Percentiles rank a stretch among this genome's conserved stretches.
phyloP scores from a whole-genome alignment of 2,888 invertebrate genomes.

The Notocelia uddmanniana region DNA sequence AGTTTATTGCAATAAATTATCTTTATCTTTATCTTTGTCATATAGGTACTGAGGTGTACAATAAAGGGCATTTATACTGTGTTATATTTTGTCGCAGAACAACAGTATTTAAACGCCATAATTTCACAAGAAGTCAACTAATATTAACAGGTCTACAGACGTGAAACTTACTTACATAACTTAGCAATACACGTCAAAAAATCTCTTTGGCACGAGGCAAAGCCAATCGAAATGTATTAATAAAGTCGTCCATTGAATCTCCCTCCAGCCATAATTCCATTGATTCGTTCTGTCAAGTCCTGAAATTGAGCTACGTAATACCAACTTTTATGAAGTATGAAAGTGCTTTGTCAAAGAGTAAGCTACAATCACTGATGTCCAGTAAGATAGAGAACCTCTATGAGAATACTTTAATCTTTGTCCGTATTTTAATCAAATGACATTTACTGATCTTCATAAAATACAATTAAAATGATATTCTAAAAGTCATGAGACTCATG shows the following conservation, averaged over 20 bases:
- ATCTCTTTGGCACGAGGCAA: background rate
- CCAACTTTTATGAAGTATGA: conserved; percentile 44
- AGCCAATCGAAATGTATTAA: conserved; percentile 6
- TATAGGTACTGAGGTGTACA: too few species aligned
- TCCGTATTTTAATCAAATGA: background rate
- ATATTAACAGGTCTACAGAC: too few species aligned
- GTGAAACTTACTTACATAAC: too few species aligned
- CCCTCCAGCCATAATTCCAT: conserved; percentile 36
- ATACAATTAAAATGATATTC: too few species aligned
- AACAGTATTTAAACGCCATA: too few species aligned
- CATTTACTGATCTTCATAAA: too few species aligned
- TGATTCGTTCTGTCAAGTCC: conserved; percentile 36
- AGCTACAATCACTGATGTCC: background rate
- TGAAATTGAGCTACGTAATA: conserved; percentile 44
- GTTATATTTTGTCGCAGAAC: too few species aligned
- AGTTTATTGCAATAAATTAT: too few species aligned
- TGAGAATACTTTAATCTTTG: conserved; percentile 4
- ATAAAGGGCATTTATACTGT: too few species aligned
- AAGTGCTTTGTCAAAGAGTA: conserved; percentile 39
- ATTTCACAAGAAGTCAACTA: too few species aligned
- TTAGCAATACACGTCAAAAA: background rate
- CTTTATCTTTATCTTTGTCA: too few species aligned
- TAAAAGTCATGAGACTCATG: too few species aligned
- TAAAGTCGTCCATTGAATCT: conserved; percentile 14
- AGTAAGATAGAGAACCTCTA: conserved; percentile 11